A percentile compares a stretch with the other conserved stretches of the same genome.
These are phyloP conservation scores for Phrynocephalus versicolor DNA, from an alignment of 2,113 vertebrate genomes.

Conservation along the genomic window DNA sequence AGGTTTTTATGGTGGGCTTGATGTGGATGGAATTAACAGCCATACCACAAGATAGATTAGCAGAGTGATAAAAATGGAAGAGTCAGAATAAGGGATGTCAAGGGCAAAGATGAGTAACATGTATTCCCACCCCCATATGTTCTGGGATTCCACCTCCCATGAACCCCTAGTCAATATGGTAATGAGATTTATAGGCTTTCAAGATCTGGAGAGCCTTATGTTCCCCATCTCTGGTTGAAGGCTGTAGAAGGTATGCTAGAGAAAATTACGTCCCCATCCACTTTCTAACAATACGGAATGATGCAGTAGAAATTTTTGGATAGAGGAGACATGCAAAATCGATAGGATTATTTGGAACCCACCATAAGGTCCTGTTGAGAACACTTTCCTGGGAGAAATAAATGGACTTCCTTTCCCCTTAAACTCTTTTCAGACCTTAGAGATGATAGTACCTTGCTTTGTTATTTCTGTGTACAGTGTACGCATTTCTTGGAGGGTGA, in stretches of 20 bases:
- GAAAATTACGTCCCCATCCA: not conserved
- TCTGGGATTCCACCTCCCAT: not conserved
- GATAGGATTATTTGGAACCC: not conserved
- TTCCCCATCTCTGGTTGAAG: not conserved
- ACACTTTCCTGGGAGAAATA: constrained; percentile 42
- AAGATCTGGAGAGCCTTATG: not conserved
- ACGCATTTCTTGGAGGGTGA: constrained; percentile 51
- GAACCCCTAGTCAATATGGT: not conserved
- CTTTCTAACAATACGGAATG: not conserved
- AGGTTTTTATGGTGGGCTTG: constrained; percentile 30
- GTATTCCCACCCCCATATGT: not conserved
- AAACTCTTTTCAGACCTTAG: constrained; percentile 41
- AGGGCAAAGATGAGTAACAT: not conserved
- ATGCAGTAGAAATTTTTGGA: not conserved
- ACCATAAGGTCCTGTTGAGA: constrained; percentile 49
- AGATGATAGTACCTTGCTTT: constrained; percentile 11
- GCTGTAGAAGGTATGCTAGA: not conserved
- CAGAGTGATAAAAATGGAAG: not conserved
- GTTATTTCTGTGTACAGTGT: constrained; percentile 58
- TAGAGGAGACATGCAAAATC: not conserved
- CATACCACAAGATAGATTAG: not conserved
- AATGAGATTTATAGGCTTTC: not conserved
- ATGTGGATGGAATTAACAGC: not conserved
- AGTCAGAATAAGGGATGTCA: not conserved
- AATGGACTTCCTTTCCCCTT: not conserved